Base-by-base conservation (phyloP, 2,113 vertebrate species). In the Cacatua alba region DNA sequence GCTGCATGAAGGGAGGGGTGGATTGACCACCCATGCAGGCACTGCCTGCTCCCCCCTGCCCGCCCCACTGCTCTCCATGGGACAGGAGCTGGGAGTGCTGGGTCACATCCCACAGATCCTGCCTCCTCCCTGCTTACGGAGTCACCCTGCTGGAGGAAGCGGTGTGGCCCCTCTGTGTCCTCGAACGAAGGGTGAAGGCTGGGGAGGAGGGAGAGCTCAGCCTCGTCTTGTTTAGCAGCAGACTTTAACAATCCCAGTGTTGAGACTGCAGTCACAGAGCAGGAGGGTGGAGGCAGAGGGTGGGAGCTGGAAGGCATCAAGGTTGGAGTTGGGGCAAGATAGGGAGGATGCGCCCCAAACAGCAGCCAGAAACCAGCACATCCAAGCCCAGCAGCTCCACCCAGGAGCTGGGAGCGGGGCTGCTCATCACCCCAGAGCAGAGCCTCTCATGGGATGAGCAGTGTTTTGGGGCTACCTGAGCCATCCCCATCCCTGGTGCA, bases 371-470 rank as follows among this genome's bases (percentile, higher is more conserved):
- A 79, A 17, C 7, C 33, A 7, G 2, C 5, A 63, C 10, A 59
- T 55, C 25, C 1, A 5, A 90, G 46, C 15, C 52, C 60, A 68
- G 19, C 7, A 39, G 2, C 67, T 82, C 79, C 75, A 85, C 4
- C 37, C 0, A 2, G 41, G 49, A 65, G 44, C 0, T 0, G 24
- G 41, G 46, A 76, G 2, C 1, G 0, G 62, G 52, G 57, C 52
- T 2, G 5, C 4, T 19, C 12, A 0, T 35, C 0, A 0, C 19
- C 57, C 59, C 39, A 3, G 69, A 33, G 37, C 77, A 11, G n/a
- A 35, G 35, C 7, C 33, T 76, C 44, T 46, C 4, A 0, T 0
- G 4, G 75, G 29, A n/a, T 3, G 1, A 49, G 65, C 33, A 33
- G 35, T 17, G 72, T 21, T 57, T 26, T 16, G 52, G 49, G 29